Percentiles rank a stretch among this genome's conserved stretches.
phyloP scores from a whole-genome alignment of 2,113 vertebrate genomes.

The Equus przewalskii region DNA sequence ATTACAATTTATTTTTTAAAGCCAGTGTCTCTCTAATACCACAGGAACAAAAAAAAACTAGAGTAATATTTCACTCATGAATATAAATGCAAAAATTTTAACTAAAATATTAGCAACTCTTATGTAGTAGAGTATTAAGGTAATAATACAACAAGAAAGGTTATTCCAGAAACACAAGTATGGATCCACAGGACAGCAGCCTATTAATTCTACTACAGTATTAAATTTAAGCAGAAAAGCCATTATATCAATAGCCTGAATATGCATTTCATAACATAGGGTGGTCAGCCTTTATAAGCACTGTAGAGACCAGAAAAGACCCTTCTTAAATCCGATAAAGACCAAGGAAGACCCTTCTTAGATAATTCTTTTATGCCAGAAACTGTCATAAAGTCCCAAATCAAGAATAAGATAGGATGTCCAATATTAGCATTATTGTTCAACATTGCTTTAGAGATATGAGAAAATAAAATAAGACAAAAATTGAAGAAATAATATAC shows the following conservation, averaged over 20 bases:
- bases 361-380: background rate
- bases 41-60: background rate
- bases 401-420: background rate
- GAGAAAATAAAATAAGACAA: background rate
- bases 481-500: background rate
- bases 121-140: background rate
- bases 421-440: background rate
- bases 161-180: background rate
- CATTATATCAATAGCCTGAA: background rate
- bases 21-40: background rate
- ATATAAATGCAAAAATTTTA: background rate
- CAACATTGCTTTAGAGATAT: constrained; percentile 10
- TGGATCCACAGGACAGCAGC: background rate
- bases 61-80: background rate
- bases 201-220: background rate
- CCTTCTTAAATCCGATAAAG: background rate
- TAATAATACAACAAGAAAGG: background rate
- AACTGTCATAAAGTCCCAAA: background rate
- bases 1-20: background rate
- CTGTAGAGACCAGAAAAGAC: background rate
- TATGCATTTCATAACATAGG: background rate
- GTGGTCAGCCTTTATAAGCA: background rate
- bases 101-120: background rate
- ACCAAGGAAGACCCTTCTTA: background rate
- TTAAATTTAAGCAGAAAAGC: background rate